Evolutionary conservation across 2,113 vertebrate genomes (phyloP), one percentile per base, ranked within the genome.

Genomic region (Cottus gobio): DNA sequence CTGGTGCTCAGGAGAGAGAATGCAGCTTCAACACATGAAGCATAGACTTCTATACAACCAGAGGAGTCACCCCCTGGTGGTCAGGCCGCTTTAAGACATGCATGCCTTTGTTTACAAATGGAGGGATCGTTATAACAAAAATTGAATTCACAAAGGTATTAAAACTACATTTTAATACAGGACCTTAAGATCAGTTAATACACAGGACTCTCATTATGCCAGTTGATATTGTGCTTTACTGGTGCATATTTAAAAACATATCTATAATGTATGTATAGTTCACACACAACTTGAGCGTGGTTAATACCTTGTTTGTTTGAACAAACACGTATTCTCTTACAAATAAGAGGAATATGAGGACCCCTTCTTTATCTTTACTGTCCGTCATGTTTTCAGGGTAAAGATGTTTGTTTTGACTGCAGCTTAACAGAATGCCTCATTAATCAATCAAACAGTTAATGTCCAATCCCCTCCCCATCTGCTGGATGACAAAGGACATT

Each of bases 361-460:
- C 11, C 8, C 3, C 7, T 71, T 5, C 11, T 28, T 46, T 8
- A 46, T 44, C 15, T 15, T 9, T 1, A 68, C 34, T 15, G 52
- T 15, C 12, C 4, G 16, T 36, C 48, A 11, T 18, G 7, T 11
- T 36, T 30, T 62, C 39, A 7, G 36, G n/a, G 9, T 50, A 18
- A 44, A 16, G 44, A 18, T 46, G 22, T 39, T 26, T 10, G 20
- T 18, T 62, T 44, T 15, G 48, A n/a, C 30, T n/a, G 16, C 36
- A 44, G 46, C 28, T 8, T 56, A 56, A 36, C 72, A 60, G 20
- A 37, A 67, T 4, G 28, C 46, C 31, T 6, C 54, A 9, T 52
- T 66, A 52, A 77, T 82, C 56, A 74, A 20, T 73, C 80, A 83
- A 36, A 39, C 34, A 54, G 62, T 63, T 30, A 28, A 56, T 15